Base-by-base conservation (phyloP, 2,113 vertebrate genomes). In the Oophaga pumilio region DNA sequence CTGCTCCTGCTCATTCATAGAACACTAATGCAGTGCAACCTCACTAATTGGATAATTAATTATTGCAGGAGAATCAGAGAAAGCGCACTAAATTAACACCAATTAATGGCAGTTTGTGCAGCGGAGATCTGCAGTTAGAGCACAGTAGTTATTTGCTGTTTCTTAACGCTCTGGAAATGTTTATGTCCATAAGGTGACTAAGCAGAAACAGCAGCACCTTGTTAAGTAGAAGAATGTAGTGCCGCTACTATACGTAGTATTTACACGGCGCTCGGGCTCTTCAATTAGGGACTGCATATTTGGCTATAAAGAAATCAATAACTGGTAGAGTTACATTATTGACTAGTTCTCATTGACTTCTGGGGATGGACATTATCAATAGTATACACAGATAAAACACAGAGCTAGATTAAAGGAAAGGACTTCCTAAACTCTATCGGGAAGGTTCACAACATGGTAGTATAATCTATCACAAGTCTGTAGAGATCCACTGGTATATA, bases 31-130 rank as follows among this genome's bases (percentile, higher is more conserved):
- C 84, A 24, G 56, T 24, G 56, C 74, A 60, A 85, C 69, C 28
- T 69, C 22, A 62, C 84, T 76, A 76, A 85, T 85, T 85, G 69
- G 56, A 59, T 85, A 85, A 85, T 85, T 85, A 85, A 85, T 85
- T 85, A 73, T 85, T 62, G 52, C 53, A 22, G 68, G 56, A 85
- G 71, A 74, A 85, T 85, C 83, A 11, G 24, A 28, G 83, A 76
- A 85, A 43, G 43, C 13, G 71, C 71, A 76, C 53, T 76, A 62
- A 85, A 85, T 85, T 85, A 85, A 76, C 57, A 85, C 53, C 56
- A 85, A 85, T 85, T 85, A 85, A 85, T 85, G 68, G 53, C 18
- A 60, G 50, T 73, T 59, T 20, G 10, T 74, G 56, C 10, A 73
- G 56, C 43, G 17, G 56, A 24, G 69, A 24, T 62, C 84, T 49